These are phyloP conservation scores for Takifugu rubripes DNA, from an alignment of 2,797 vertebrate genomes.

Conservation along the genomic window DNA sequence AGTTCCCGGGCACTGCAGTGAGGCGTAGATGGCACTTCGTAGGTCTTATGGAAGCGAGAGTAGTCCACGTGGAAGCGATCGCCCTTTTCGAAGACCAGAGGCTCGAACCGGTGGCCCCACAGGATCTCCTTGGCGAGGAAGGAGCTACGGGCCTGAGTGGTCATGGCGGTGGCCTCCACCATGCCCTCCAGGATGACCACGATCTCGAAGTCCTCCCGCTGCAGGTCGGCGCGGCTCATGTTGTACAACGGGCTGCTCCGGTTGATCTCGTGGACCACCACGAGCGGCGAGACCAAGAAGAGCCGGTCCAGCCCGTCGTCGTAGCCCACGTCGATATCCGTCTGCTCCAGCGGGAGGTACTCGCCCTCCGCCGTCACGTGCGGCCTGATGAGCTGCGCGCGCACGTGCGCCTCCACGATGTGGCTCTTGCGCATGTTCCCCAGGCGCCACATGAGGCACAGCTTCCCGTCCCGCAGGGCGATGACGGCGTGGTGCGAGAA, in stretches of 20 bases:
- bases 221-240: slow-evolving; percentile 81
- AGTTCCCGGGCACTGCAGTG: slow-evolving; percentile 90
- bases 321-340: slow-evolving; percentile 90
- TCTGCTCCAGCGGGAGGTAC: slow-evolving; percentile 90
- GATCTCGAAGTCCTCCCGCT: slow-evolving; percentile 91
- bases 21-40: slow-evolving; percentile 87
- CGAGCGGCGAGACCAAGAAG: slow-evolving; percentile 89
- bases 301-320: slow-evolving; percentile 92
- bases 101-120: slow-evolving; percentile 95
- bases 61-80: slow-evolving; percentile 92
- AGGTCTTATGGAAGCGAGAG: slow-evolving; percentile 90
- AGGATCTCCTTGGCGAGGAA: slow-evolving; percentile 94
- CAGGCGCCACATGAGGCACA: slow-evolving; percentile 92
- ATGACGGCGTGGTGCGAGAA: slow-evolving; percentile 89
- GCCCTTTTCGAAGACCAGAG: slow-evolving; percentile 87
- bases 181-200: slow-evolving; percentile 97
- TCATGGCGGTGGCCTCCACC: slow-evolving; percentile 99
- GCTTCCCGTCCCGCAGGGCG: slow-evolving; percentile 85
- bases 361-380: slow-evolving; percentile 88
- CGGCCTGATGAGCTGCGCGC: slow-evolving; percentile 88
- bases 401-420: slow-evolving; percentile 90
- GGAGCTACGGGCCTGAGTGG: slow-evolving; percentile 95
- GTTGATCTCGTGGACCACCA: slow-evolving; percentile 89
- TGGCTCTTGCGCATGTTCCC: slow-evolving; percentile 93
- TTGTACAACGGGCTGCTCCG: slow-evolving; percentile 86